Conservation (phyloP, 2,888 invertebrate species). For the Ligdia adustata region DNA sequence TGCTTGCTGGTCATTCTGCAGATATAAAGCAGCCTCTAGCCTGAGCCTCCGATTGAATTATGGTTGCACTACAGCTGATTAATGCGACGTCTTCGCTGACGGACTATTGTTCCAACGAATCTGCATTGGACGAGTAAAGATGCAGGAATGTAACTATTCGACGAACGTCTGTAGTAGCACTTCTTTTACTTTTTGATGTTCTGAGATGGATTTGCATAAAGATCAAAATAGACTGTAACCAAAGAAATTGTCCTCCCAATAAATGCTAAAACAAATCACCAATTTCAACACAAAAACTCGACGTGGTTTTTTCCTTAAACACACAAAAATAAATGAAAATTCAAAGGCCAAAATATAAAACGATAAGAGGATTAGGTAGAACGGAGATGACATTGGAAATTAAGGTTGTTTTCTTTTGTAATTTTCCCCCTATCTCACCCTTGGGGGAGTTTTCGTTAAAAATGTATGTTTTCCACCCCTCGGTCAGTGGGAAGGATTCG, state of each 20-base stretch:
- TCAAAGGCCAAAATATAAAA: conserved; percentile 82
- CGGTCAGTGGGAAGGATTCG: conserved; percentile 57
- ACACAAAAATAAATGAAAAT: conserved; percentile 83
- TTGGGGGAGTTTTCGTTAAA: conserved; percentile 71
- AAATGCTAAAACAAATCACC: conserved; percentile 56
- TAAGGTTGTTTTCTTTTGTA: conserved; percentile 84
- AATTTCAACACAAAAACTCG: conserved; percentile 56
- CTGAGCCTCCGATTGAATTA: conserved; percentile 78
- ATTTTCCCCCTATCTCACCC: conserved; percentile 78
- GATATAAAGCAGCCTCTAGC: conserved; percentile 59
- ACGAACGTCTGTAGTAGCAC: conserved; percentile 54
- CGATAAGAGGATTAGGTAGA: conserved; percentile 83
- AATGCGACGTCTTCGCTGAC: conserved; percentile 80
- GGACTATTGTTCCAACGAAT: conserved; percentile 78
- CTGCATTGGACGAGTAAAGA: too few species aligned
- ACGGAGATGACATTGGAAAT: conserved; percentile 84
- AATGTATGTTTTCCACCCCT: conserved; percentile 75
- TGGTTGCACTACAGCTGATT: conserved; percentile 80
- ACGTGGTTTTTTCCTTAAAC: conserved; percentile 69
- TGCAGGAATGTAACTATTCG: too few species aligned
- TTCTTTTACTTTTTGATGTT: conserved; percentile 16
- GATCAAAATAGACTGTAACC: not conserved
- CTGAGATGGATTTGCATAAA: not conserved
- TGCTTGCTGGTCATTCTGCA: conserved; percentile 63
- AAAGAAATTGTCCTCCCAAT: conserved; percentile 30